A percentile compares a stretch with the other conserved stretches of the same genome.
phyloP scores from a whole-genome alignment of 2,797 vertebrate species.

The Nyctalus aviator region DNA sequence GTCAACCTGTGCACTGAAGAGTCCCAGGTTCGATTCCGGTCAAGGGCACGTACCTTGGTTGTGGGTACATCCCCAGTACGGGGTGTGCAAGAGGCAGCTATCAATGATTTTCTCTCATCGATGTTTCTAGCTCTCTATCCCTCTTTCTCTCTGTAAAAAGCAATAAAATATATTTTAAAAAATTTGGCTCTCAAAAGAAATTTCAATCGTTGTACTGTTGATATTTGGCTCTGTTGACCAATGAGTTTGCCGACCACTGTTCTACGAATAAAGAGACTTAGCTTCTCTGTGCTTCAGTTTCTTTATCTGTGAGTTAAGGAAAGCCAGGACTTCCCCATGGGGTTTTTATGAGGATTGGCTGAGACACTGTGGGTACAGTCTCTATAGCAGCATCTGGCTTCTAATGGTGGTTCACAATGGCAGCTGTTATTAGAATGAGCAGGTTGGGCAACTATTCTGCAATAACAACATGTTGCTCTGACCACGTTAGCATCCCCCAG shows the following conservation, averaged over 20 bases:
- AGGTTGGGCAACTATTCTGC: background rate
- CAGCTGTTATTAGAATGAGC: background rate
- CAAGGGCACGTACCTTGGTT: too few relatives aligned
- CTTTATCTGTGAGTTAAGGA: background rate
- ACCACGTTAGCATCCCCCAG: background rate
- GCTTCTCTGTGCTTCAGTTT: background rate
- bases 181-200: too few relatives aligned
- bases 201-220: too few relatives aligned
- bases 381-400: background rate
- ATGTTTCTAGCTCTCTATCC: too few relatives aligned
- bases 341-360: background rate
- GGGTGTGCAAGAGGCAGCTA: too few relatives aligned
- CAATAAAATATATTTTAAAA: too few relatives aligned
- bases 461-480: background rate
- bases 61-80: too few relatives aligned
- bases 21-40: too few relatives aligned
- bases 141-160: too few relatives aligned
- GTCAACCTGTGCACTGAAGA: too few relatives aligned
- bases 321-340: background rate
- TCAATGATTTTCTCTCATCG: too few relatives aligned
- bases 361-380: background rate
- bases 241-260: background rate
- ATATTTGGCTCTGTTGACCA: too few relatives aligned
- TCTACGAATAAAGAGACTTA: background rate
- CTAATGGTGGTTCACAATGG: background rate